Conservation (phyloP, 2,888 invertebrate genomes). For the Pachydiplax longipennis region DNA sequence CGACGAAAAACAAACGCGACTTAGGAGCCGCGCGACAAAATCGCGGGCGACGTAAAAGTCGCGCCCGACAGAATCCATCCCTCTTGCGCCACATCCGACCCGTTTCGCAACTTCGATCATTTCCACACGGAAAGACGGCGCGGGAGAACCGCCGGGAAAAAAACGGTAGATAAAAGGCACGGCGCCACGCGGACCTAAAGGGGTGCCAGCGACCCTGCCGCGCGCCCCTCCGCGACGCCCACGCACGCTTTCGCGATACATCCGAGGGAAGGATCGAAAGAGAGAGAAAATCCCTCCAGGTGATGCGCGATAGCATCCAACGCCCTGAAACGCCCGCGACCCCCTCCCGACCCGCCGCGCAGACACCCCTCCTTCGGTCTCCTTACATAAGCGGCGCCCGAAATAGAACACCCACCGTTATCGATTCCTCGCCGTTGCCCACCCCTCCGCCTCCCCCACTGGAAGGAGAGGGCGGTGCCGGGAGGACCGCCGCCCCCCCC, state of each 20-base stretch:
- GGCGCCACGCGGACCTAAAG: background rate
- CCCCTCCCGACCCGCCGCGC: background rate
- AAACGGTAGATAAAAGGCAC: background rate
- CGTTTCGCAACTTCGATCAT: too few species aligned
- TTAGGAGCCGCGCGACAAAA: too few species aligned
- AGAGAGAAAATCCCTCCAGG: background rate
- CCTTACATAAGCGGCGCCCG: slow-evolving; percentile 36
- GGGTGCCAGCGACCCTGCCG: background rate
- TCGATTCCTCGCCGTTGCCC: slow-evolving; percentile 12
- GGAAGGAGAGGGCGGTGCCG: background rate
- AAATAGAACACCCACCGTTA: slow-evolving; percentile 40
- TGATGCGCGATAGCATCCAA: background rate
- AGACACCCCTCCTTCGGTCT: background rate
- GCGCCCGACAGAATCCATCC: too few species aligned
- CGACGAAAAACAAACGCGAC: too few species aligned
- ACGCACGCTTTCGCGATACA: too few species aligned
- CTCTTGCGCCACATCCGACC: too few species aligned
- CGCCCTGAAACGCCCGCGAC: background rate
- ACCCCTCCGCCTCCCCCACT: background rate
- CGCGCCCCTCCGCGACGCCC: too few species aligned
- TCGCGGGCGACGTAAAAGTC: too few species aligned
- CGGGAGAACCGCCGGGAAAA: background rate
- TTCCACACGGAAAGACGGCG: too few species aligned
- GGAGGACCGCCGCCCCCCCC: background rate
- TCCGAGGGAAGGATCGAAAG: too few species aligned